Evolutionary conservation across 2,113 vertebrate genomes (phyloP), one percentile per base, ranked within the genome.

Genomic region (Onychostruthus taczanowskii): DNA sequence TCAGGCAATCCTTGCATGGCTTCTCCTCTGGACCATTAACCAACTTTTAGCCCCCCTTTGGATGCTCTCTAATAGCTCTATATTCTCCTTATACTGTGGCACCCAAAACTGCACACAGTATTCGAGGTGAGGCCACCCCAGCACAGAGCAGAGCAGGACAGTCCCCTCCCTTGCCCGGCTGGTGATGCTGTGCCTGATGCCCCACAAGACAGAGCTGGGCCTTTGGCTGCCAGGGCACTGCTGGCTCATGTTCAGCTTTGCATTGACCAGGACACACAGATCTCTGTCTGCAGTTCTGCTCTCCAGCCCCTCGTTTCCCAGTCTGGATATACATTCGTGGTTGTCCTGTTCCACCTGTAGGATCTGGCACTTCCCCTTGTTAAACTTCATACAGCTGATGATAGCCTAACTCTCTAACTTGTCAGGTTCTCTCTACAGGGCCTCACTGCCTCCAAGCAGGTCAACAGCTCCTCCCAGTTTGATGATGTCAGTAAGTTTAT

Each of bases 81-180:
- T 27, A 33, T 37, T 22, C 43, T 58, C 64, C 13, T 50, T 27
- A 21, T 3, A 18, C 14, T 22, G 24, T 21, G 24, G 9, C 4
- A 7, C 16, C 13, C 28, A 30, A 47, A 61, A 7, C 20, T 39
- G 30, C 7, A 3, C 24, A 46, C 11, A 53, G 0, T 2, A 46
- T 3, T 10, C 5, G 3, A 18, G 24, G 1, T 31, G 28, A 46
- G 53, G 24, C n/a, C 0, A 0, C 2, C 0, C 10, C 53, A 61
- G 61, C 0, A 0, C 53, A 82, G 46, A 61, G n/a, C 53, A 61
- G 69, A 21, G 20, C 0, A 0, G 39, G 39, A 39, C 20, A 46
- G 7, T 68, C 24, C 9, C 20, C 22, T 30, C 14, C n/a, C 9
- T 46, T 46, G 16, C 41, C 39, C 0, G 0, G 39, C 28, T 82